A percentile compares a stretch with the other conserved stretches of the same genome.
Evolutionary conservation across 2,888 invertebrate species (phyloP).

Genomic region (Hylaea fasciaria): DNA sequence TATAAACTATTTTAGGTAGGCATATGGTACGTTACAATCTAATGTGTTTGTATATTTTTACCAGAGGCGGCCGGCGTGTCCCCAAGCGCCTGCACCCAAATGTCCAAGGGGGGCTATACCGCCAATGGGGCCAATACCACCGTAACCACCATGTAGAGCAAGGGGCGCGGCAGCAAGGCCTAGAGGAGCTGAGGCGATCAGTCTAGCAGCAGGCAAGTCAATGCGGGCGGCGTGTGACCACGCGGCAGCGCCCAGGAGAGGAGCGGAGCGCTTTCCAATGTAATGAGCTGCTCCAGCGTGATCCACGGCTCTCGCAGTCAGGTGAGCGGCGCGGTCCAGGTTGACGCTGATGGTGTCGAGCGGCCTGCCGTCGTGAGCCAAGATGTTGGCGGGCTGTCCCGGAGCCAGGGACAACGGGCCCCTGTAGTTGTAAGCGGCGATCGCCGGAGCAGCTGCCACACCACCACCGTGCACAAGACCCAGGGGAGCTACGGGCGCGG

Average conservation of each 20-base stretch:
- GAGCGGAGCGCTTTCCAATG: constrained; percentile 72
- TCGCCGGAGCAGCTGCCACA: constrained; percentile 57
- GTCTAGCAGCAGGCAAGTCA: constrained; percentile 53
- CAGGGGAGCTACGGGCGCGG: constrained; percentile 49
- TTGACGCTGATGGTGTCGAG: constrained; percentile 79
- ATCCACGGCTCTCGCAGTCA: constrained; percentile 70
- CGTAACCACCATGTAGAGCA: constrained; percentile 40
- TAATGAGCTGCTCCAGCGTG: constrained; percentile 58
- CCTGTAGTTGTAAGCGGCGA: constrained; percentile 72
- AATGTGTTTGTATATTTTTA: constrained; percentile 54
- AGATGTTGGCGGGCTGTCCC: constrained; percentile 73
- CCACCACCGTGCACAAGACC: constrained; percentile 40
- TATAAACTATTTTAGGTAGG: constrained; percentile 65
- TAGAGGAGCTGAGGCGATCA: constrained; percentile 53
- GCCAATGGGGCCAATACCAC: background rate
- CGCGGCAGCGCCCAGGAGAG: constrained; percentile 57
- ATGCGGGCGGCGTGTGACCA: constrained; percentile 60
- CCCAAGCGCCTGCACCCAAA: constrained; percentile 50
- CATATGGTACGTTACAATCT: constrained; percentile 47
- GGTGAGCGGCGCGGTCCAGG: constrained; percentile 74
- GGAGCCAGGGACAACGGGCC: constrained; percentile 67
- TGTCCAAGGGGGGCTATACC: constrained; percentile 45
- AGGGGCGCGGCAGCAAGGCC: constrained; percentile 52
- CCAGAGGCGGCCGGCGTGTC: constrained; percentile 53
- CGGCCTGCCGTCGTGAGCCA: constrained; percentile 78